Evolutionary conservation across 2,797 vertebrate genomes (phyloP).

Genomic region (Pagetopsis macropterus): DNA sequence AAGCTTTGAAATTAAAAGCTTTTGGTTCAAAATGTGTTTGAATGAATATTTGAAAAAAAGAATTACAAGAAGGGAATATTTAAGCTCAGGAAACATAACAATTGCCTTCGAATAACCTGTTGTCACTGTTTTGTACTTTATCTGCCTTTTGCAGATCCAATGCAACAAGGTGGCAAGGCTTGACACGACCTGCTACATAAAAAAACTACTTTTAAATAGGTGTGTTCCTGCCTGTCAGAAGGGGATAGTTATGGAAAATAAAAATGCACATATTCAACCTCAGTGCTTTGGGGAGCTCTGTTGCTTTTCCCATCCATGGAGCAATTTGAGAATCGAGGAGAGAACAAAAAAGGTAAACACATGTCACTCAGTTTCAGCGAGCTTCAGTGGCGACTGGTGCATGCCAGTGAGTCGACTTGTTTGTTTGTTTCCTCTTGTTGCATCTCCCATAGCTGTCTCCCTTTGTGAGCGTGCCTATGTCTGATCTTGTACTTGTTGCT

Average conservation of each 20-base stretch:
- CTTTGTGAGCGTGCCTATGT: conserved; percentile 15
- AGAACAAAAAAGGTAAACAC: conserved; percentile 72
- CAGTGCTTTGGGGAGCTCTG: conserved; percentile 64
- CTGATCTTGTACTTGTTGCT: background rate
- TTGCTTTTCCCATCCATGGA: conserved; percentile 60
- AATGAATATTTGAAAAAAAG: background rate
- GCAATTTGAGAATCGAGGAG: conserved; percentile 68
- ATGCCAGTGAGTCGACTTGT: conserved; percentile 37
- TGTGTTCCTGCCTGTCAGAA: conserved; percentile 63
- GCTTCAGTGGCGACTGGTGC: conserved; percentile 59
- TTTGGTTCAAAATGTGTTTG: conserved; percentile 1
- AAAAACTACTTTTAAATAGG: conserved; percentile 32
- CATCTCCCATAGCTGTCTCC: conserved; percentile 13
- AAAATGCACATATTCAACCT: conserved; percentile 77
- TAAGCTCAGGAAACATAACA: conserved; percentile 4
- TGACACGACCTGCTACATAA: conserved; percentile 33
- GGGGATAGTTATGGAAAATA: conserved; percentile 60
- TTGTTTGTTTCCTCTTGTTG: conserved; percentile 38
- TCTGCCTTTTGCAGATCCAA: conserved; percentile 29
- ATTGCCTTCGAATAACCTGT: conserved; percentile 13
- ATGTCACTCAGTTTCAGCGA: conserved; percentile 65
- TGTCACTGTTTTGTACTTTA: conserved; percentile 21
- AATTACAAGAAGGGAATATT: background rate
- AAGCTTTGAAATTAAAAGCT: background rate
- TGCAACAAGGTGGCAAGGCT: conserved; percentile 32